Conservation (phyloP, 2,113 vertebrate genomes). For the Pheucticus melanocephalus region DNA sequence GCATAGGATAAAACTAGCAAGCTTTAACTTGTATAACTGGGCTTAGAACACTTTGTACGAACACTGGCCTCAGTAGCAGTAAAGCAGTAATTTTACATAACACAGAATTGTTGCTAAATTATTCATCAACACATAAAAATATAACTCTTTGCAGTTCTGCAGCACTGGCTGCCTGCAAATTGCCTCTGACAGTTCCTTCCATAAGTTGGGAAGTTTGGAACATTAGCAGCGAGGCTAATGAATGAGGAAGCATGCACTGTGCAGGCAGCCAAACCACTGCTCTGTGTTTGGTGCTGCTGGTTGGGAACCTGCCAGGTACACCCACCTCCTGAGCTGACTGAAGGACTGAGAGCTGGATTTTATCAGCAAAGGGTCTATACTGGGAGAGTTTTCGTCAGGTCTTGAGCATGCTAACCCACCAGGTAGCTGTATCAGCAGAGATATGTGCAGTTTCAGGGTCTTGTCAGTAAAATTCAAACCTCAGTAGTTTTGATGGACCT, state of each 20-base stretch:
- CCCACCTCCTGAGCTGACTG: not conserved
- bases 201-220: not conserved
- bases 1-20: conserved; percentile 23
- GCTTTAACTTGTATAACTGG: conserved; percentile 2
- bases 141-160: not conserved
- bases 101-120: conserved; percentile 33
- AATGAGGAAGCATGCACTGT: not conserved
- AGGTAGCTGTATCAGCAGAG: not conserved
- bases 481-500: not conserved
- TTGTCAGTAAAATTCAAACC: not conserved
- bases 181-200: not conserved
- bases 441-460: not conserved
- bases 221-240: not conserved
- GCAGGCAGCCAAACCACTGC: not conserved
- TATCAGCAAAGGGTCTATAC: not conserved
- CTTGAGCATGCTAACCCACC: not conserved
- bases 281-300: not conserved
- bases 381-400: not conserved
- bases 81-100: conserved; percentile 17
- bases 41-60: not conserved
- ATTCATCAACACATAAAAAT: conserved; percentile 39
- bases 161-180: not conserved
- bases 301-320: not conserved
- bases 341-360: not conserved
- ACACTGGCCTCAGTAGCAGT: not conserved